Percentiles rank a stretch among this genome's conserved stretches.
phyloP scores from a whole-genome alignment of 2,797 vertebrate genomes.

The Limnodromus scolopaceus region DNA sequence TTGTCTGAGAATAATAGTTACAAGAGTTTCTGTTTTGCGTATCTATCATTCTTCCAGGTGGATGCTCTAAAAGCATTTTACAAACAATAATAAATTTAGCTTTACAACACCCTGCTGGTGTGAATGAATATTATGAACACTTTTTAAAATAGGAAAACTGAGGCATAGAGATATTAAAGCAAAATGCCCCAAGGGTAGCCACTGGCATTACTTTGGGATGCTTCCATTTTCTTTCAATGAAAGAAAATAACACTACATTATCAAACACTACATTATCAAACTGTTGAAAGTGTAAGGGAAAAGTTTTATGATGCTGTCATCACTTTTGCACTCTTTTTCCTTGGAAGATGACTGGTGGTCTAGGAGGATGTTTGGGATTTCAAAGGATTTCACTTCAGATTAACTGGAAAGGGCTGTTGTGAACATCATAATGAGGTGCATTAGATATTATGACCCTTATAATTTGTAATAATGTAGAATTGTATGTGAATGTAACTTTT shows the following conservation, averaged over 20 bases:
- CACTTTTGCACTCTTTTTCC: background rate
- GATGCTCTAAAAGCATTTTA: conserved; percentile 52
- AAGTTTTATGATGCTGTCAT: conserved; percentile 7
- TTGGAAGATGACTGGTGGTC: background rate
- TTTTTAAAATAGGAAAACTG: conserved; percentile 43
- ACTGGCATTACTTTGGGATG: background rate
- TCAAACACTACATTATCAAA: background rate
- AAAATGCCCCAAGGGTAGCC: background rate
- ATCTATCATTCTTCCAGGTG: conserved; percentile 46
- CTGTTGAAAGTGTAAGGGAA: background rate
- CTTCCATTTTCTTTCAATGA: background rate
- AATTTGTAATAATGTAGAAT: background rate
- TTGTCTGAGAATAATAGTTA: conserved; percentile 48
- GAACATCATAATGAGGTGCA: background rate
- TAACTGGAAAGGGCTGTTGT: background rate
- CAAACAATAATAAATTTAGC: conserved; percentile 59
- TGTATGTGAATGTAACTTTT: background rate
- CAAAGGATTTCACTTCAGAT: background rate
- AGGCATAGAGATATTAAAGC: background rate
- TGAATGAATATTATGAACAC: conserved; percentile 18
- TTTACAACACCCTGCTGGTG: conserved; percentile 55
- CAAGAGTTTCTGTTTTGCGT: conserved; percentile 52
- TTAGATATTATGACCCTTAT: background rate
- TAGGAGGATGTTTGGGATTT: background rate
- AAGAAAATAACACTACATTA: background rate